Evolutionary conservation across 2,888 invertebrate species (phyloP).

Genomic region (Lysandra bellargus): DNA sequence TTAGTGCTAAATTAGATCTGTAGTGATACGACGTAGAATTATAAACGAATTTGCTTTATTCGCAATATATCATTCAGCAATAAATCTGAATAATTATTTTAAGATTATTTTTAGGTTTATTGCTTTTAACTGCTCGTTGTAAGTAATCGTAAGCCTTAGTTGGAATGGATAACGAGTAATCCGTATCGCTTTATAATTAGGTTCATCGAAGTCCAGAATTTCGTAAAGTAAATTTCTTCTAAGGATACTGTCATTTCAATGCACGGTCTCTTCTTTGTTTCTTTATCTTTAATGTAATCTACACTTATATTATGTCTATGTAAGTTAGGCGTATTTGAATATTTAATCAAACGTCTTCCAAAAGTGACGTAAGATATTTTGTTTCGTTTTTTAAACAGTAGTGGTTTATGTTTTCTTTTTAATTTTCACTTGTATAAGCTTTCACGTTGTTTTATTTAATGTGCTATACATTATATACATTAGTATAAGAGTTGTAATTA

Average conservation of each 20-base stretch:
- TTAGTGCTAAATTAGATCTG: constrained; percentile 51
- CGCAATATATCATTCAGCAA: constrained; percentile 52
- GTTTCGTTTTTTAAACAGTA: constrained; percentile 39
- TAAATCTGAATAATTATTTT: constrained; percentile 45
- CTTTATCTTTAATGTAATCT: constrained; percentile 48
- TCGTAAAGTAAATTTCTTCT: constrained; percentile 68
- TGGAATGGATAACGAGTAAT: constrained; percentile 67
- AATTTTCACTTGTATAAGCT: constrained; percentile 32
- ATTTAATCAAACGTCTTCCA: constrained; percentile 79
- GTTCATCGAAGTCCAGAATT: constrained; percentile 74
- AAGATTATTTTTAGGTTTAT: constrained; percentile 40
- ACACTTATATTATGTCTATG: constrained; percentile 58
- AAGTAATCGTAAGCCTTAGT: constrained; percentile 57
- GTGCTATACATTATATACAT: constrained; percentile 30
- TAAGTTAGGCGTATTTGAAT: constrained; percentile 74
- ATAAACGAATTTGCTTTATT: constrained; percentile 48
- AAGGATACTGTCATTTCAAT: constrained; percentile 61
- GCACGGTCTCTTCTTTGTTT: constrained; percentile 52
- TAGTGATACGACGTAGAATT: constrained; percentile 46
- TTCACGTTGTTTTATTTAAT: constrained; percentile 13
- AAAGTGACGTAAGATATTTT: constrained; percentile 69
- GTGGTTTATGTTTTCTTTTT: constrained; percentile 39
- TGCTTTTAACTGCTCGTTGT: constrained; percentile 42
- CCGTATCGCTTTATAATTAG: constrained; percentile 80
- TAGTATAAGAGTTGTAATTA: constrained; percentile 48